phyloP scores from a whole-genome alignment of 1,140 invertebrate species.

The Drosophila lacertosa region DNA sequence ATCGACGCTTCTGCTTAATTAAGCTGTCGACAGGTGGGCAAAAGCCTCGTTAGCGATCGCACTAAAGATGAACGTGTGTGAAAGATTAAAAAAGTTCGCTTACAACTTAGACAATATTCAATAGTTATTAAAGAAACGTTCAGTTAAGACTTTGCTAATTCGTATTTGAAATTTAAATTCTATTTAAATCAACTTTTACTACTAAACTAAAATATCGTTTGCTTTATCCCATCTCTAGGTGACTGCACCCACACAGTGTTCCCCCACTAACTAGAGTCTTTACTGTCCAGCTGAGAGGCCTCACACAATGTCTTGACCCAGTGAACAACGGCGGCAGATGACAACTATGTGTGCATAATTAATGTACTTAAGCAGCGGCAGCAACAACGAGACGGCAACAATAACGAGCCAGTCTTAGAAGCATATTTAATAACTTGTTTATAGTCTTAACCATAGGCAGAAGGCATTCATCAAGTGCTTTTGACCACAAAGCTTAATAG shows the following conservation, averaged over 20 bases:
- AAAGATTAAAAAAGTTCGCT: no score
- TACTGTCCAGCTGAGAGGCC: not conserved
- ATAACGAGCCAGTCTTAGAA: not conserved
- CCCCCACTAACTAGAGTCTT: not conserved
- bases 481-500: slow-evolving; percentile 63
- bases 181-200: no score
- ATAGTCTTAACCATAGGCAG: slow-evolving; percentile 19
- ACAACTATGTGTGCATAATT: slow-evolving; percentile 62
- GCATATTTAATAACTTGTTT: slow-evolving; percentile 51
- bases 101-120: no score
- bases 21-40: slow-evolving; percentile 43
- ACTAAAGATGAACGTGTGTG: no score
- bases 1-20: slow-evolving; percentile 63
- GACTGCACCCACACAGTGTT: no score
- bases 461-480: slow-evolving; percentile 38
- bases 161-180: no score
- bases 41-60: slow-evolving; percentile 1
- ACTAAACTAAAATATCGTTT: no score
- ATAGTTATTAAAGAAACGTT: no score
- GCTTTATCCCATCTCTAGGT: no score
- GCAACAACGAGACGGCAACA: not conserved
- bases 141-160: no score
- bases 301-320: slow-evolving; percentile 32
- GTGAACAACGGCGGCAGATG: slow-evolving; percentile 35
- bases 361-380: slow-evolving; percentile 58